Evolutionary conservation across 2,888 invertebrate genomes (phyloP).

Genomic region (Callosobruchus maculatus): DNA sequence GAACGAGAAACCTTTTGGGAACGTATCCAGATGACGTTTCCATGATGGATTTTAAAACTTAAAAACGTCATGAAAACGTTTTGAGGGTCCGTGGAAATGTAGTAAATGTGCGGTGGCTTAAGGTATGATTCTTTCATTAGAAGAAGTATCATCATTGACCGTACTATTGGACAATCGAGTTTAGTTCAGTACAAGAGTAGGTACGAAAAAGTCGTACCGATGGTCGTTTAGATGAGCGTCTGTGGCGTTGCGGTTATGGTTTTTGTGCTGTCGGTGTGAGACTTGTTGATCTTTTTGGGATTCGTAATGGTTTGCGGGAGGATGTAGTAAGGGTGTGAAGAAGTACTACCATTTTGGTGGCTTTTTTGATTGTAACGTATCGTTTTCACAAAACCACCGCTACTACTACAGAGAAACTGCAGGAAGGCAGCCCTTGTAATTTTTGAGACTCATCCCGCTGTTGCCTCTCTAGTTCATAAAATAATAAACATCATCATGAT

Average conservation of each 20-base stretch:
- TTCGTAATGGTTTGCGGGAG: neutral
- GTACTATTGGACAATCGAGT: neutral
- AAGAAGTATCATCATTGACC: neutral
- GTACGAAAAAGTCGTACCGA: neutral
- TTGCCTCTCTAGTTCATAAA: too few relatives aligned
- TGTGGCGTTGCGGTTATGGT: neutral
- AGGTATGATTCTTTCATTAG: too few relatives aligned
- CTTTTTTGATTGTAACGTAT: neutral
- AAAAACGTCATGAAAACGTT: too few relatives aligned
- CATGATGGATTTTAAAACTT: too few relatives aligned
- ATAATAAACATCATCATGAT: too few relatives aligned
- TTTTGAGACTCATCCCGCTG: too few relatives aligned
- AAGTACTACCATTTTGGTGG: neutral
- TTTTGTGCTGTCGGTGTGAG: neutral
- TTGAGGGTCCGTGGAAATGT: too few relatives aligned
- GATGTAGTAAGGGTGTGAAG: neutral
- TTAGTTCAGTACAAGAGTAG: neutral
- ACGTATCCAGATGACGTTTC: too few relatives aligned
- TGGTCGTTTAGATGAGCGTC: neutral
- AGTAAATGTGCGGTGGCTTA: too few relatives aligned
- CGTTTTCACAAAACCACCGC: neutral
- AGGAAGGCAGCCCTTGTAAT: too few relatives aligned
- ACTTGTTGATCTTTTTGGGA: neutral
- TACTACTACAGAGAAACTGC: too few relatives aligned
- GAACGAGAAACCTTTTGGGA: too few relatives aligned